Evolutionary conservation across 2,888 invertebrate genomes (phyloP).

Genomic region (Apeira syringaria): DNA sequence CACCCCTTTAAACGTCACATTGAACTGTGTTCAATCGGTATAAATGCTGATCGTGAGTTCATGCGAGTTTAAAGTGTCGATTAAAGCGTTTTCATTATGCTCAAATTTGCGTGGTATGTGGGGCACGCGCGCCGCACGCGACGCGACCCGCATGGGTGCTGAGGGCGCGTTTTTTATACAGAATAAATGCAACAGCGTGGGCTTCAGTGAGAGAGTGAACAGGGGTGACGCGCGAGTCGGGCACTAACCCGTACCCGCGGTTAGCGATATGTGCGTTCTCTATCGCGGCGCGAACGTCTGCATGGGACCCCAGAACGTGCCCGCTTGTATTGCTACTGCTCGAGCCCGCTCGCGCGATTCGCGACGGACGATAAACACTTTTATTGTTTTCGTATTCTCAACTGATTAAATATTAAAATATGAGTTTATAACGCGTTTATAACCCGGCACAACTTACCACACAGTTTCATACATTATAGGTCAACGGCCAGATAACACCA

Average conservation of each 20-base stretch:
- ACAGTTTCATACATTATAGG: slow-evolving; percentile 27
- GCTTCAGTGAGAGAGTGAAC: slow-evolving; percentile 45
- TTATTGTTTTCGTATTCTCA: slow-evolving; percentile 24
- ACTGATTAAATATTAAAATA: slow-evolving; percentile 24
- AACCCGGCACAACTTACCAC: too few relatives aligned
- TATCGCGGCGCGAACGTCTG: slow-evolving; percentile 30
- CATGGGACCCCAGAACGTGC: slow-evolving; percentile 24
- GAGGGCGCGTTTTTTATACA: too few relatives aligned
- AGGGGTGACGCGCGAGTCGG: slow-evolving; percentile 39
- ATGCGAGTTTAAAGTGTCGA: slow-evolving; percentile 57
- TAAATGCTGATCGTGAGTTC: slow-evolving; percentile 46
- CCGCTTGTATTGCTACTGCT: slow-evolving; percentile 24
- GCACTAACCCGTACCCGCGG: slow-evolving; percentile 40
- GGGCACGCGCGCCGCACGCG: slow-evolving; percentile 77
- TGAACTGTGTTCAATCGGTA: slow-evolving; percentile 40
- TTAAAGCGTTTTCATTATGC: slow-evolving; percentile 60
- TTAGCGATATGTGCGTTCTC: slow-evolving; percentile 47
- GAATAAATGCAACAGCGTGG: too few relatives aligned
- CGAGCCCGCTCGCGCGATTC: slow-evolving; percentile 17
- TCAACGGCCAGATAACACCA: slow-evolving; percentile 55
- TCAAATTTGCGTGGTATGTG: slow-evolving; percentile 73
- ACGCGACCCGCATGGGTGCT: slow-evolving; percentile 75
- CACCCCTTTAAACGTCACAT: slow-evolving; percentile 46
- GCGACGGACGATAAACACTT: slow-evolving; percentile 23
- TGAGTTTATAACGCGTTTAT: too few relatives aligned